Evolutionary conservation across 2,113 vertebrate species (phyloP).

Genomic region (Cochlearius cochlearius): DNA sequence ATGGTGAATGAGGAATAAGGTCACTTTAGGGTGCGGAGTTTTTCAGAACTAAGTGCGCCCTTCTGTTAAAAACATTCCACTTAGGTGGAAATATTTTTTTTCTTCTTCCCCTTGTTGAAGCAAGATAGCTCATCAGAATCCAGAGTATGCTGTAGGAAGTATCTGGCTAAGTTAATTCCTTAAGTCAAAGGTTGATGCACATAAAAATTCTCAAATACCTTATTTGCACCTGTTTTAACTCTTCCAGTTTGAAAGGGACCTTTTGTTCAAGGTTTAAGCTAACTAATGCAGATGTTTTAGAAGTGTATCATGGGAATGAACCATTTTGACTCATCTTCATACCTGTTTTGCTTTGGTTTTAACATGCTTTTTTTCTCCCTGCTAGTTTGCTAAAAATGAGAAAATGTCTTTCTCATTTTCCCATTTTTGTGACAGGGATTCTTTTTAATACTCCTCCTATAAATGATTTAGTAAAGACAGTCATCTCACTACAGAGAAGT

Average conservation of each 20-base stretch:
- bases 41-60: neutral
- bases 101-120: neutral
- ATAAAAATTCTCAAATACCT: neutral
- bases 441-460: neutral
- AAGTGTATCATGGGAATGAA: neutral
- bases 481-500: neutral
- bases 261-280: neutral
- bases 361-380: neutral
- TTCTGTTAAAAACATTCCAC: neutral
- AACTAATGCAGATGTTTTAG: neutral
- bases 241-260: neutral
- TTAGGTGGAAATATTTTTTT: neutral
- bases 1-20: fast-evolving
- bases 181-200: neutral
- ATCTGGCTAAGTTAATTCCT: neutral
- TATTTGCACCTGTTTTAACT: neutral
- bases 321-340: neutral
- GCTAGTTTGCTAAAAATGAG: neutral
- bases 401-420: neutral
- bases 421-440: neutral
- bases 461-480: neutral
- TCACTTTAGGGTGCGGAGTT: neutral
- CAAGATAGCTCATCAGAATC: neutral
- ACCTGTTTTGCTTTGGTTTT: neutral
- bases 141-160: neutral